Evolutionary conservation across 2,797 vertebrate genomes (phyloP), one percentile per base, ranked within the genome.

Genomic region (Bovichtus variegatus): DNA sequence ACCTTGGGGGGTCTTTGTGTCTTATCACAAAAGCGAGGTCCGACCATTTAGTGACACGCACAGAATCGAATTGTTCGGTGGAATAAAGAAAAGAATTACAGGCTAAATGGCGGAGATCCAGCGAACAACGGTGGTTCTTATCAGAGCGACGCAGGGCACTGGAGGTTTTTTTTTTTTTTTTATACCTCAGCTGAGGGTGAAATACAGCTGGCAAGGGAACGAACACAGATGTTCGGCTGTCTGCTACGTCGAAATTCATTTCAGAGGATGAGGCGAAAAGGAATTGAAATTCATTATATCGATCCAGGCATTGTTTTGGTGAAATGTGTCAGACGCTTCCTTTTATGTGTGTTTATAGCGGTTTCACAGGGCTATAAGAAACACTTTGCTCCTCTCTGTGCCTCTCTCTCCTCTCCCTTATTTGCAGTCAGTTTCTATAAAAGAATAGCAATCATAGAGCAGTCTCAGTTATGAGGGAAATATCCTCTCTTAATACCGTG

Each of bases 51-150:
- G 62, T 54, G 65, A 82, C 79, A 86, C 53, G 76, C 76, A 86
- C 43, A 68, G 58, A 77, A 59, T 66, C 8, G 31, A 80, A 84
- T 82, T 87, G 86, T 90, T 85, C 55, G 13, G 36, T 2, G 47
- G 70, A 54, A 89, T 76, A 89, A 80, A 90, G 74, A 55, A 23
- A 84, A 72, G 67, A 77, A 89, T 85, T 63, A 58, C 27, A 3
- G 73, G 55, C 70, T 84, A 72, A 85, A 90, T 84, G 78, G 73
- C 58, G 49, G 29, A 38, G 23, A 82, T 74, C 50, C 71, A 65
- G 58, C 6, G 51, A 73, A 76, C 70, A 74, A 50, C 34, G 18
- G 57, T 2, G 51, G 44, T 71, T 74, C 58, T 92, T 92, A 88
- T 93, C 87, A 58, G 78, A 67, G 71, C 10, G 23, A 68, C 41